Base-by-base conservation (phyloP, 2,797 vertebrate genomes). In the Kryptolebias ocellatus region DNA sequence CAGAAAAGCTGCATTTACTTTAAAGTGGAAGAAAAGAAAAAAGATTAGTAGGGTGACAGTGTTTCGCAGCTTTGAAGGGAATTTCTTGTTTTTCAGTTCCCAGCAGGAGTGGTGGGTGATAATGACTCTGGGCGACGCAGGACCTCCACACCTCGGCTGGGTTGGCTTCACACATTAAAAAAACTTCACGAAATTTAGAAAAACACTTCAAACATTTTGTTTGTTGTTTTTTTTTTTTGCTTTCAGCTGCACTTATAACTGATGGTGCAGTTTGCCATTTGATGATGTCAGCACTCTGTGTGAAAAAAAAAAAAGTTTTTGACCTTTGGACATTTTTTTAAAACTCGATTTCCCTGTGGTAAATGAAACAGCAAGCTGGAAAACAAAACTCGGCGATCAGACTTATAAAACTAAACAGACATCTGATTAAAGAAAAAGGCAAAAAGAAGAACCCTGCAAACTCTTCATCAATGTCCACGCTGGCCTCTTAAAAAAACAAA, bases 1-100 rank as follows among this genome's bases (percentile, higher is more conserved):
- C 81, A 85, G 64, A 72, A 74, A 65, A 5, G 4, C 52, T 27
- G 75, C 62, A 64, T 83, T 64, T 69, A 68, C 53, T 83, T 81
- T 60, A 52, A 45, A 60, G 29, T 14, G 59, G 63, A 67, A 49
- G 17, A n/a, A 5, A n/a, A 7, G n/a, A 49, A 42, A 42, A 42
- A 10, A 42, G 64, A 60, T 71, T 55, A 78, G 70, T 9, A 16
- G 58, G 57, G 29, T 64, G 24, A 14, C 2, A 44, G 29, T 78
- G 68, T 27, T 58, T 79, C 50, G 52, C 69, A 18, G 83, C 52
- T 76, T 68, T 72, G 34, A 83, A 60, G 67, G 60, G 49, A 4
- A 83, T 55, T 78, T 83, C 70, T 63, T 54, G 46, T 55, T 76
- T 63, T 52, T 63, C 27, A 4, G 67, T 18, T 70, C 65, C 64